Evolutionary conservation across 2,888 invertebrate species (phyloP), one percentile per base, ranked within the genome.

Genomic region (Thera obeliscata): DNA sequence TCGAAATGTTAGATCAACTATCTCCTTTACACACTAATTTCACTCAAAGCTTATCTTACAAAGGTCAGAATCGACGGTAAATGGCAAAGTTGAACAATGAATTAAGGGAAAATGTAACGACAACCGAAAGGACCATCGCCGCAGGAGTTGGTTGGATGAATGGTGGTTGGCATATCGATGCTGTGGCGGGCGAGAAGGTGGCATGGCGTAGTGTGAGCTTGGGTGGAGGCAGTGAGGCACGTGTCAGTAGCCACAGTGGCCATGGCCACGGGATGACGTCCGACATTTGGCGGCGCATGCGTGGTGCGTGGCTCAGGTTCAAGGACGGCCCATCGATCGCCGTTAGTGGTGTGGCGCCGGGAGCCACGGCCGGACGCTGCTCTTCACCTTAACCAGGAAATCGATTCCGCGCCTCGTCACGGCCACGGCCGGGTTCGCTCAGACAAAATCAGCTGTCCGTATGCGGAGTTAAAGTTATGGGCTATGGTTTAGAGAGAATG

Each of bases 261-360:
- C 91, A 90, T 86, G 92, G 91, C 81, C 90, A 86, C 85, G 82
- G 78, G 70, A 84, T 92, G 92, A 93, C 93, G 90, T 91, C 81
- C 77, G 87, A 83, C 83, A 84, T 87, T 87, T 83, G 82, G 73
- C 75, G 74, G 79, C 84, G 86, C 90, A 83, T 89, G 87, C 90
- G 91, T 87, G 82, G 73, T 83, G 71, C 71, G 63, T 67, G 68
- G 72, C 76, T 73, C 81, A 78, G 85, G 92, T 91, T 93, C 93
- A 93, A 91, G 93, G 93, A 87, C 89, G 83, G 65, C 41, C 59
- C 81, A 92, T 93, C 89, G 92, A 93, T 91, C 85, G 84, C 71
- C 66, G 68, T 81, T 81, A 88, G 87, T 87, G 81, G 79, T 69
- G 72, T 72, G 77, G 77, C 77, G 82, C 74, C 80, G 78, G 79